A percentile compares a stretch with the other conserved stretches of the same genome.
Conservation (phyloP, 2,888 invertebrate species). For the Morinoia aosen region DNA sequence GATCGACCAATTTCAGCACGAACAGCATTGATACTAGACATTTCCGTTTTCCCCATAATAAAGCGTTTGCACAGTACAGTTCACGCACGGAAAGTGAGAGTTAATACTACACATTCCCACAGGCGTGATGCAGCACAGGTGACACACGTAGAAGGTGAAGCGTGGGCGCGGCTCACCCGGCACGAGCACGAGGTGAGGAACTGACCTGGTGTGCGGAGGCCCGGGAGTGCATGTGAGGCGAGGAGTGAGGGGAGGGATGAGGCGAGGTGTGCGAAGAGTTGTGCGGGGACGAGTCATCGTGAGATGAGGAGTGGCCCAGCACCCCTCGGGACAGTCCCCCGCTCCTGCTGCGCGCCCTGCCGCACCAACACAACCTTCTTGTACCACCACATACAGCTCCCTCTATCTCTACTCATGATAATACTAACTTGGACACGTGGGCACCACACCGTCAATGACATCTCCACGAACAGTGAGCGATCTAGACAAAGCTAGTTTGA, state of each 20-base stretch:
- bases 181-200: not conserved
- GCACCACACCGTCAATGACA: no score
- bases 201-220: slow-evolving; percentile 37
- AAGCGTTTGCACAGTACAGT: no score
- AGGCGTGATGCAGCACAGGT: not conserved
- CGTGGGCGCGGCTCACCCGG: not conserved
- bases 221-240: slow-evolving; percentile 40
- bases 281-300: slow-evolving; percentile 67
- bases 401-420: no score
- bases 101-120: not conserved
- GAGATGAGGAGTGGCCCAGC: slow-evolving; percentile 66
- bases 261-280: slow-evolving; percentile 59
- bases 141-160: not conserved
- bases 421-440: no score
- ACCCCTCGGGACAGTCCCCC: slow-evolving; percentile 61
- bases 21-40: no score
- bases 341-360: slow-evolving; percentile 55
- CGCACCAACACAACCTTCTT: not conserved
- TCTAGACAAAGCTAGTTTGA: no score
- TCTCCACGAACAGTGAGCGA: no score
- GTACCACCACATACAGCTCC: no score
- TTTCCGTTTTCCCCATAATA: no score
- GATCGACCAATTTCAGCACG: no score
- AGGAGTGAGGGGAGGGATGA: slow-evolving; percentile 45
- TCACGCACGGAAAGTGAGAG: not conserved